These are phyloP conservation scores for Pogona vitticeps DNA, from an alignment of 2,113 vertebrate genomes.

Conservation along the genomic window DNA sequence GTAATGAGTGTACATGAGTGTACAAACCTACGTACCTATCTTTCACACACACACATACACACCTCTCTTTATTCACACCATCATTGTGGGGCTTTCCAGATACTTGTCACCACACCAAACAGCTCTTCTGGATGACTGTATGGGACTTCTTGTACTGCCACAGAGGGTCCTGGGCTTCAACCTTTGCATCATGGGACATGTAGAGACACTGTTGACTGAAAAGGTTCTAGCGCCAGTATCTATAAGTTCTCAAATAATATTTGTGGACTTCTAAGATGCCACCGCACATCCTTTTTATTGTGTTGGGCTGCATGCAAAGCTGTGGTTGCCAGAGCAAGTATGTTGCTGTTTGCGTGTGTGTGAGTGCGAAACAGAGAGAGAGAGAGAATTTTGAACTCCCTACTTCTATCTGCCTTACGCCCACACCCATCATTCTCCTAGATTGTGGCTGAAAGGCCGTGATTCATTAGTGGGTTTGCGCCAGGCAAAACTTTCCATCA, in stretches of 20 bases:
- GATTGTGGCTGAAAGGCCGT: not conserved
- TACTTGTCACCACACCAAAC: not conserved
- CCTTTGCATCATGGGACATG: not conserved
- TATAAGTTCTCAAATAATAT: not conserved
- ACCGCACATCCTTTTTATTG: too few relatives aligned
- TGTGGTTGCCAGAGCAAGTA: not conserved
- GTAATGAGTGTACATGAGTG: not conserved
- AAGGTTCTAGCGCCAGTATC: not conserved
- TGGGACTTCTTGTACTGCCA: not conserved
- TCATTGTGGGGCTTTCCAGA: not conserved
- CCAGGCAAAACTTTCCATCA: conserved; percentile 18
- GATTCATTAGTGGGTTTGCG: conserved; percentile 1
- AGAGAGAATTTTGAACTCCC: not conserved
- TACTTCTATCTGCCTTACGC: not conserved
- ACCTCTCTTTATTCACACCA: not conserved
- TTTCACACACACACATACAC: not conserved
- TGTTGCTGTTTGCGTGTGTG: not conserved
- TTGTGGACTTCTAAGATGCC: too few relatives aligned
- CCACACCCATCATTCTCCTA: not conserved
- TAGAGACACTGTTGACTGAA: not conserved
- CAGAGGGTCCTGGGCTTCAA: not conserved
- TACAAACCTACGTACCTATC: too few relatives aligned
- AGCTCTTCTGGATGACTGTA: not conserved
- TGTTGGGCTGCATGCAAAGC: not conserved
- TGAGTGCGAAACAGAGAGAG: not conserved